Conservation (phyloP, 2,113 vertebrate species). For the Melanerpes formicivorus region DNA sequence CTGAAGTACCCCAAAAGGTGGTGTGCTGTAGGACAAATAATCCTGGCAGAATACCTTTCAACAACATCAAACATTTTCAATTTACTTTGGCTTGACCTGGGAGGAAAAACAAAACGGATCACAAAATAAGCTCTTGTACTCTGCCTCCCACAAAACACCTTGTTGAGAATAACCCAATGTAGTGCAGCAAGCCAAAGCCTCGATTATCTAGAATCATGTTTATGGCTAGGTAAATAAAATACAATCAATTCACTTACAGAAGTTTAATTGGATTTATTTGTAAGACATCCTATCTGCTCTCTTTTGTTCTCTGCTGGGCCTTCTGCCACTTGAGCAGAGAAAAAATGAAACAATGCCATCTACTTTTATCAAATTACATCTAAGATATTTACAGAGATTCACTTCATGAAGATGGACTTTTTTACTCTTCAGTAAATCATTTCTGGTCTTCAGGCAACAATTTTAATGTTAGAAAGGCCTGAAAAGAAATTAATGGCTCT, state of each 20-base stretch:
- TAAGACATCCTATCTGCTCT: slow-evolving; percentile 10
- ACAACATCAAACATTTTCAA: background rate
- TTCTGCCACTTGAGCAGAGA: slow-evolving; percentile 41
- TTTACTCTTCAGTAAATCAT: slow-evolving; percentile 67
- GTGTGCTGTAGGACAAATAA: background rate
- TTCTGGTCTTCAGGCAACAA: slow-evolving; percentile 66
- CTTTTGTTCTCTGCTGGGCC: slow-evolving; percentile 65
- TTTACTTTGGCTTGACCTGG: background rate
- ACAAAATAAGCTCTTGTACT: background rate
- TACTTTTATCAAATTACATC: slow-evolving; percentile 68
- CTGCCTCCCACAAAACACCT: background rate
- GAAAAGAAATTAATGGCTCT: slow-evolving; percentile 48
- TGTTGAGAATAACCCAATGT: background rate
- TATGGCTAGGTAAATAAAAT: slow-evolving; percentile 68
- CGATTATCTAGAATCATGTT: slow-evolving; percentile 64
- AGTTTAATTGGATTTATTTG: slow-evolving; percentile 70
- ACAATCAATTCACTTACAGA: slow-evolving; percentile 53
- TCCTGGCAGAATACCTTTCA: background rate
- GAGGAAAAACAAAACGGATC: slow-evolving; percentile 12
- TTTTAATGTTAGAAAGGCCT: slow-evolving; percentile 51
- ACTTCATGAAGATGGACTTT: slow-evolving; percentile 1
- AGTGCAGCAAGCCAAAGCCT: background rate
- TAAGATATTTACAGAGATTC: slow-evolving; percentile 62
- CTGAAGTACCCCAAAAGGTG: background rate
- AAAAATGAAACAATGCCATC: slow-evolving; percentile 69